These are phyloP conservation scores for Pipistrellus pipistrellus DNA, from an alignment of 2,797 vertebrate species.

Conservation along the genomic window DNA sequence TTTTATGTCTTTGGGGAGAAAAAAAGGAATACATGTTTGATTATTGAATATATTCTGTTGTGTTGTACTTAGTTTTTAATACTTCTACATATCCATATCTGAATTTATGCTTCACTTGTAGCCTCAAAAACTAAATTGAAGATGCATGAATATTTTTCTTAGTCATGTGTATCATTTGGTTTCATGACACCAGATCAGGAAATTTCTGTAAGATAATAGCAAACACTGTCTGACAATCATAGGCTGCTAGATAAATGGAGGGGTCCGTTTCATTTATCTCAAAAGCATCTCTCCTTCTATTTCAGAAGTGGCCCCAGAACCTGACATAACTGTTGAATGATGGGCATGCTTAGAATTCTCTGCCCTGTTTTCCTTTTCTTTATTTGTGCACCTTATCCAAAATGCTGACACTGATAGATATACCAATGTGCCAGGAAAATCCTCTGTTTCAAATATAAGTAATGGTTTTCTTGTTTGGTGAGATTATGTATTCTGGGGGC, in stretches of 20 bases:
- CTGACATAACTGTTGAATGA: conserved; percentile 52
- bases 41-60: background rate
- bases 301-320: conserved; percentile 61
- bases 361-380: conserved; percentile 32
- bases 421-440: conserved; percentile 59
- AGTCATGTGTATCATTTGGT: conserved; percentile 49
- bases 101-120: conserved; percentile 10
- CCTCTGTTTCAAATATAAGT: conserved; percentile 53
- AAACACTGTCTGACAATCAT: conserved; percentile 48
- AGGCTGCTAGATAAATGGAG: conserved; percentile 62
- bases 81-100: background rate
- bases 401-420: conserved; percentile 45
- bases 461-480: conserved; percentile 61
- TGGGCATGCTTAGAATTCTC: conserved; percentile 20
- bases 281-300: conserved; percentile 60
- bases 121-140: conserved; percentile 14
- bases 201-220: conserved; percentile 50
- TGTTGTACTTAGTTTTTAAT: background rate
- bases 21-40: background rate
- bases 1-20: background rate
- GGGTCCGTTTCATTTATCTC: conserved; percentile 61
- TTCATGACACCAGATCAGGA: conserved; percentile 51
- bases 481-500: conserved; percentile 55
- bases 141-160: background rate
- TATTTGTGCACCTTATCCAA: background rate